Base-by-base conservation (phyloP, 2,888 invertebrate species). In the Carcina quercana region DNA sequence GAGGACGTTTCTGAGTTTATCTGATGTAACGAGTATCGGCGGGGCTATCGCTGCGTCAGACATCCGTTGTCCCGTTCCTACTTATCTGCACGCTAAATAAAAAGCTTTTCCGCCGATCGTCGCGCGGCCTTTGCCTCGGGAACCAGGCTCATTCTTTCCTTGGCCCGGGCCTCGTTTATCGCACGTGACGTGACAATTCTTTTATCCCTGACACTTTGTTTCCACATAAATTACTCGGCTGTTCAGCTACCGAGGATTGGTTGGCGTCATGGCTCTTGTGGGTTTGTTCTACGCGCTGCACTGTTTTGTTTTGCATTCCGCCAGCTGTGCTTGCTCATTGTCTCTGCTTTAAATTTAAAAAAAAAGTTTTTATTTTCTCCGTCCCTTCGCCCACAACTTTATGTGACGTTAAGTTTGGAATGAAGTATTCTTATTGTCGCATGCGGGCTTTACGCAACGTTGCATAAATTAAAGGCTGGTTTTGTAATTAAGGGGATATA, bases 251-350 rank as follows among this genome's bases (percentile, higher is more conserved):
- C 59, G 61, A 61, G 58, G 54, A 62, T 60, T 51, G 51, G 59
- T 57, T 56, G 57, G 61, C 57, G 59, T 66, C 56, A 60, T 62
- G 56, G 56, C 32, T 37, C 53, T 64, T 61, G 62, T 65, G 69
- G 59, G 56, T 65, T 64, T 64, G 58, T 65, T 54, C 55, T 63
- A 61, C 61, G 59, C 62, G 64, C 52, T 61, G 59, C 62, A 64
- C 52, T 47, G 49, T 46, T 60, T 76, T 68, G 65, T 80, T 82
- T 83, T 80, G 75, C 79, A 80, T 83, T 79, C 80, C 68, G 45
- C 69, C 78, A 78, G 69, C 75, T 78, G 75, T 73, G 76, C 78
- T 80, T 74, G 78, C 68, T 82, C 82, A 79, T 80, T 80, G 82
- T 80, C 76, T 78, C 70, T 62, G 58, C 63, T 49, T 68, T 80